These are phyloP conservation scores for Epirrhoe tristata DNA, from an alignment of 2,888 invertebrate genomes.

Conservation along the genomic window DNA sequence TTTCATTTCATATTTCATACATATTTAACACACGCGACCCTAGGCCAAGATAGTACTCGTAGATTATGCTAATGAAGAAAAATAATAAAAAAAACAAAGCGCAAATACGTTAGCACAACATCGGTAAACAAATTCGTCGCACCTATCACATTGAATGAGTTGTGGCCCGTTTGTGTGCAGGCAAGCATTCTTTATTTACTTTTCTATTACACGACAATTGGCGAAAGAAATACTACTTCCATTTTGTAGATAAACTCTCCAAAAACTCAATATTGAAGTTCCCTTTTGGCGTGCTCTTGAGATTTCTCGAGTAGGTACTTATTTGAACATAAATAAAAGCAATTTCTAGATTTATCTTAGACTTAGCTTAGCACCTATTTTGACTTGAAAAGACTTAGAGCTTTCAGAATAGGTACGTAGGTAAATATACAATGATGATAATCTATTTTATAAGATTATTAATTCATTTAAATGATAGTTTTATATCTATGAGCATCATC, in stretches of 20 bases:
- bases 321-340: constrained; percentile 6
- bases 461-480: too few relatives aligned
- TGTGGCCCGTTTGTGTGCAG: constrained; percentile 7
- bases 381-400: not conserved
- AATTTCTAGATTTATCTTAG: not conserved
- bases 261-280: constrained; percentile 4
- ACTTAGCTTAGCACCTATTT: not conserved
- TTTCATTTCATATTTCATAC: too few relatives aligned
- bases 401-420: not conserved
- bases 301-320: constrained; percentile 22
- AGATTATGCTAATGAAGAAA: not conserved
- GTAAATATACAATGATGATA: not conserved
- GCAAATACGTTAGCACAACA: not conserved
- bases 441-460: too few relatives aligned
- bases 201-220: constrained; percentile 13
- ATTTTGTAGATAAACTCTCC: constrained; percentile 21
- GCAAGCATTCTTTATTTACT: constrained; percentile 21
- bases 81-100: not conserved
- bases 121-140: constrained; percentile 1
- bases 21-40: too few relatives aligned
- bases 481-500: not conserved
- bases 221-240: constrained; percentile 6
- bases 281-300: constrained; percentile 21
- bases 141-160: constrained; percentile 11
- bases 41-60: not conserved